A percentile compares a stretch with the other conserved stretches of the same genome.
Evolutionary conservation across 2,888 invertebrate genomes (phyloP).

Genomic region (Mesochorus sp.): DNA sequence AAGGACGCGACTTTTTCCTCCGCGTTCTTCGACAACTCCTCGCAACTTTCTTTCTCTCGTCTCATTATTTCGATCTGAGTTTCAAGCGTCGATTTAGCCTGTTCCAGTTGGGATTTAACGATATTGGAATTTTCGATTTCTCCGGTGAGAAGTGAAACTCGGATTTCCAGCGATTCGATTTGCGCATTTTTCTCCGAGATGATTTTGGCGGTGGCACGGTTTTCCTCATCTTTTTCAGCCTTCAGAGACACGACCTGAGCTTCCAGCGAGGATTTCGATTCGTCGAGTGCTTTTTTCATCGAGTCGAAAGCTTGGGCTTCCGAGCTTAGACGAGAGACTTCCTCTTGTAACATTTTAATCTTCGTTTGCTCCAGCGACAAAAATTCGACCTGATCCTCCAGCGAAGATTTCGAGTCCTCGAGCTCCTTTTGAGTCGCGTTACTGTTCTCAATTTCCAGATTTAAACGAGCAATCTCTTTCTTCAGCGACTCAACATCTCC

Average conservation of each 20-base stretch:
- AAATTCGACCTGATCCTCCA: constrained; percentile 4
- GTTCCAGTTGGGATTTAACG: constrained; percentile 9
- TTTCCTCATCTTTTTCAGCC: constrained; percentile 25
- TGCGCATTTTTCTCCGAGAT: background rate
- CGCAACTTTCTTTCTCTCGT: constrained; percentile 21
- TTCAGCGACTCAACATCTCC: constrained; percentile 28
- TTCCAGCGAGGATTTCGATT: constrained; percentile 4
- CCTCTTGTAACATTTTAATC: constrained; percentile 56
- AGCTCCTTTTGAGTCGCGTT: background rate
- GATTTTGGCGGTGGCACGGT: background rate
- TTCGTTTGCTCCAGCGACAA: constrained; percentile 7
- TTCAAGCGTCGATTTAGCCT: constrained; percentile 25
- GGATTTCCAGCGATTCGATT: constrained; percentile 7
- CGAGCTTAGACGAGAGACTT: constrained; percentile 60
- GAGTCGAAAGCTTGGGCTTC: constrained; percentile 60
- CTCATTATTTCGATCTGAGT: constrained; percentile 9
- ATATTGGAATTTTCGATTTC: constrained; percentile 16
- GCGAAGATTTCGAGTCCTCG: background rate
- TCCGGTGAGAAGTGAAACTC: background rate
- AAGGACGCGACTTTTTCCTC: no score
- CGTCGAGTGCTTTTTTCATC: background rate
- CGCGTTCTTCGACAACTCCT: background rate
- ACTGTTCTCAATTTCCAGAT: background rate
- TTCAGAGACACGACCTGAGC: constrained; percentile 10
- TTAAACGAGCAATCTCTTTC: constrained; percentile 25